phyloP scores from a whole-genome alignment of 2,888 invertebrate species.

The Molorchus minor region DNA sequence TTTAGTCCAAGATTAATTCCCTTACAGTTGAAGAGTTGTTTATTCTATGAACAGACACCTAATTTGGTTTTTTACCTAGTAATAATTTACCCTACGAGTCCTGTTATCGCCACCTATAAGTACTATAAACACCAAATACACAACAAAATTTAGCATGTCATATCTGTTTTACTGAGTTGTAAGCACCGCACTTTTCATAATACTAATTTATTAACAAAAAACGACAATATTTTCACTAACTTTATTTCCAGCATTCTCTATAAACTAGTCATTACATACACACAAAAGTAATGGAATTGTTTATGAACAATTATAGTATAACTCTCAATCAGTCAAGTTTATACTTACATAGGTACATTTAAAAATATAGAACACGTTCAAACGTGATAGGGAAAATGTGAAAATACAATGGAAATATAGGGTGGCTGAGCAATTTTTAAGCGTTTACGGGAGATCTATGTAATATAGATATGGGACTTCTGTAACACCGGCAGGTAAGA shows the following conservation, averaged over 20 bases:
- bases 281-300: constrained; percentile 20
- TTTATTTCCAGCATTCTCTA: constrained; percentile 25
- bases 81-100: neutral
- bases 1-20: too few relatives aligned
- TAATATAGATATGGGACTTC: too few relatives aligned
- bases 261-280: constrained; percentile 18
- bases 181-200: too few relatives aligned
- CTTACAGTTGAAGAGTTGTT: too few relatives aligned
- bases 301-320: constrained; percentile 12
- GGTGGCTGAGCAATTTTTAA: constrained; percentile 20
- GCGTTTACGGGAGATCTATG: constrained; percentile 13
- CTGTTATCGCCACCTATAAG: neutral
- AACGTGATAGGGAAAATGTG: neutral
- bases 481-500: too few relatives aligned
- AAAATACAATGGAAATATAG: constrained; percentile 11
- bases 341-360: constrained; percentile 7
- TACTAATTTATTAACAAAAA: neutral
- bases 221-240: neutral
- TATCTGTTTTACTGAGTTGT: neutral
- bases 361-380: constrained; percentile 4
- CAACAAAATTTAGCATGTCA: neutral
- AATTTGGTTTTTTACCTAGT: neutral
- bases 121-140: neutral
- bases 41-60: neutral
- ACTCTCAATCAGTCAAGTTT: constrained; percentile 17